A percentile compares a stretch with the other conserved stretches of the same genome.
These are phyloP conservation scores for Catostomus latipinnis DNA, from an alignment of 2,797 vertebrate genomes.

Conservation along the genomic window DNA sequence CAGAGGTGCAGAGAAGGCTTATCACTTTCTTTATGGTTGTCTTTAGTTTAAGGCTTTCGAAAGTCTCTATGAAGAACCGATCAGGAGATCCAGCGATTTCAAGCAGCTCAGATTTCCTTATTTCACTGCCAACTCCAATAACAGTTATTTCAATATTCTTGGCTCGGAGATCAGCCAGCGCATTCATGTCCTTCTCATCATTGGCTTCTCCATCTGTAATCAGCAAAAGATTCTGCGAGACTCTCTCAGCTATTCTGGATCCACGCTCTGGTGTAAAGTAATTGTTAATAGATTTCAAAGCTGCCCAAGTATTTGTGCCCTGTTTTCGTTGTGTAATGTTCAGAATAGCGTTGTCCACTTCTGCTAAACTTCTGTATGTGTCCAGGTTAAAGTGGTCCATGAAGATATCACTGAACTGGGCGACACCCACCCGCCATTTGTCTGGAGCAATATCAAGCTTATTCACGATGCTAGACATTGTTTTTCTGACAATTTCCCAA, in stretches of 20 bases:
- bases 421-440: constrained; percentile 76
- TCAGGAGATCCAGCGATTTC: constrained; percentile 73
- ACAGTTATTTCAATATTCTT: constrained; percentile 76
- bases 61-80: constrained; percentile 74
- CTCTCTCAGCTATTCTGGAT: constrained; percentile 64
- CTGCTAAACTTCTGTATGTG: constrained; percentile 47
- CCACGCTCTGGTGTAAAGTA: constrained; percentile 77
- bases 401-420: constrained; percentile 77
- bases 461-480: constrained; percentile 72
- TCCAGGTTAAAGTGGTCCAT: constrained; percentile 79
- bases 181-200: constrained; percentile 68
- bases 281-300: constrained; percentile 67
- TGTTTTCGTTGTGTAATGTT: constrained; percentile 61
- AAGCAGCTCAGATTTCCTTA: constrained; percentile 72
- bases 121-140: constrained; percentile 75
- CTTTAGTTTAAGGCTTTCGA: constrained; percentile 70
- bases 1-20: constrained; percentile 64
- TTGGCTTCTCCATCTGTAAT: constrained; percentile 81
- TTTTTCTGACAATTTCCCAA: constrained; percentile 78
- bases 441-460: constrained; percentile 73
- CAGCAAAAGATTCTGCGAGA: constrained; percentile 82
- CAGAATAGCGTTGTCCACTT: constrained; percentile 67
- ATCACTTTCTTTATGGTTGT: constrained; percentile 67
- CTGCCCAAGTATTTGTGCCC: constrained; percentile 74
- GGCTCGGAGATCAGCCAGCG: constrained; percentile 67